Evolutionary conservation across 1,140 invertebrate species (phyloP).

Genomic region (Bombus sibiricus): DNA sequence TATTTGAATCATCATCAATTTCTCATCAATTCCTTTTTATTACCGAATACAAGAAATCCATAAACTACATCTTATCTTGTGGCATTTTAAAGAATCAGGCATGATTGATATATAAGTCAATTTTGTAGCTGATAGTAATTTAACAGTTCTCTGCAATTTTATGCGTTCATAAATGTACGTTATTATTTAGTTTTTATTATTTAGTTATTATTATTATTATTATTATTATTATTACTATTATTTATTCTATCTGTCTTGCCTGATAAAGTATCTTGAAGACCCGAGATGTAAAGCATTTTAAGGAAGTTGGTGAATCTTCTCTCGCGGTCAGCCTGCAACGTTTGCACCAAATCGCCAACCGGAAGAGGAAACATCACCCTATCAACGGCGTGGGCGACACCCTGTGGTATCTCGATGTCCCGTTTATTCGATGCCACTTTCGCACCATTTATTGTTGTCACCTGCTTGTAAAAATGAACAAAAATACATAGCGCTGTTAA

Average conservation of each 20-base stretch:
- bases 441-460: constrained; percentile 93
- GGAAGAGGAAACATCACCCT: constrained; percentile 94
- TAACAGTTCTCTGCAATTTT: not conserved
- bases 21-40: not conserved
- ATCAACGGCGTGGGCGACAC: constrained; percentile 93
- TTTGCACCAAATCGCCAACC: constrained; percentile 91
- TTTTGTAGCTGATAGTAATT: not conserved
- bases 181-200: too few species aligned
- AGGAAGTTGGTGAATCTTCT: constrained; percentile 90
- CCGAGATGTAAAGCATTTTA: constrained; percentile 88
- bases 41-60: not conserved
- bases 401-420: constrained; percentile 92
- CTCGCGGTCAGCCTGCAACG: constrained; percentile 91
- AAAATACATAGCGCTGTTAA: not conserved
- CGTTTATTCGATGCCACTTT: constrained; percentile 90
- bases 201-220: too few species aligned
- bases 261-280: constrained; percentile 88
- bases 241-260: constrained; percentile 78
- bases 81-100: too few species aligned
- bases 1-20: not conserved
- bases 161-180: too few species aligned
- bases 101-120: not conserved
- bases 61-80: too few species aligned
- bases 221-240: not conserved
- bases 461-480: constrained; percentile 77